phyloP scores from a whole-genome alignment of 2,888 invertebrate species.

The Chymomyza amoena region DNA sequence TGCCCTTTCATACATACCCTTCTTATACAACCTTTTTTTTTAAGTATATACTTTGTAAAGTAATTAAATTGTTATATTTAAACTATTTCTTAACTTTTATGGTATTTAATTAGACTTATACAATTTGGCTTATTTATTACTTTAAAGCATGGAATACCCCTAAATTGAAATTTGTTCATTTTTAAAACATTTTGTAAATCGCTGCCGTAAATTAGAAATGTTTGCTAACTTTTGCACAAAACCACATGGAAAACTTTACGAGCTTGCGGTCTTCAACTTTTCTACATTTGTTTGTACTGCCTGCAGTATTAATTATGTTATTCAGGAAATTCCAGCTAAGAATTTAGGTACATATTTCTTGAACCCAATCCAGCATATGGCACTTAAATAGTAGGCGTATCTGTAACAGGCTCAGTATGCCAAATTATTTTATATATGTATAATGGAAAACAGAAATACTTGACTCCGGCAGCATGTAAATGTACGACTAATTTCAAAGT shows the following conservation, averaged over 20 bases:
- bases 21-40: no score
- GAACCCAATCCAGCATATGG: not conserved
- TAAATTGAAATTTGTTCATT: no score
- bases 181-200: not conserved
- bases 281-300: not conserved
- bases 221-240: not conserved
- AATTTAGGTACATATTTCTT: not conserved
- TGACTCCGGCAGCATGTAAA: not conserved
- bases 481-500: conserved; percentile 32
- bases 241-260: not conserved
- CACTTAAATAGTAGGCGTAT: not conserved
- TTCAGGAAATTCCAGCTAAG: not conserved
- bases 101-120: no score
- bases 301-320: not conserved
- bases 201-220: not conserved
- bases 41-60: no score
- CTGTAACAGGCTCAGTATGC: not conserved
- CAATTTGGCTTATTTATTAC: no score
- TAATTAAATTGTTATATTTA: no score
- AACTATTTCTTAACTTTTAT: no score
- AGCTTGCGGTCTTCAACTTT: not conserved
- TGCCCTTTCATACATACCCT: no score
- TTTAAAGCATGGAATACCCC: no score
- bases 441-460: conserved; percentile 4
- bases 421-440: not conserved